A percentile compares a stretch with the other conserved stretches of the same genome.
phyloP scores from a whole-genome alignment of 2,113 vertebrate genomes.

The Ptilorrhoa leucosticta region DNA sequence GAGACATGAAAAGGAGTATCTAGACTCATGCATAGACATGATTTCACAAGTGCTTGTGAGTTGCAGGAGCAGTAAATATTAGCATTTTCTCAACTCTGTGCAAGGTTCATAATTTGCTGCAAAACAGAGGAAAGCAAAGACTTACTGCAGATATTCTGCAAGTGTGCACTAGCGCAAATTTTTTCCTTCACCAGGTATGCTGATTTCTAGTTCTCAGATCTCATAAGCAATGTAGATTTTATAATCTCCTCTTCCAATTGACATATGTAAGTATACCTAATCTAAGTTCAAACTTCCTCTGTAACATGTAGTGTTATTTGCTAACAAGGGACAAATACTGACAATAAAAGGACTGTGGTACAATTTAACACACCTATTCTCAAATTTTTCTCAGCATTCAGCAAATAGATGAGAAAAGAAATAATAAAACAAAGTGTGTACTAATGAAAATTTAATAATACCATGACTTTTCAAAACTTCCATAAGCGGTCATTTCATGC shows the following conservation, averaged over 20 bases:
- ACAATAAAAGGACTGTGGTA: neutral
- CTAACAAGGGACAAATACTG: neutral
- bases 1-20: neutral
- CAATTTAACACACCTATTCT: neutral
- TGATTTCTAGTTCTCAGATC: neutral
- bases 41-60: neutral
- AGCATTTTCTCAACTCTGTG: neutral
- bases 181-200: neutral
- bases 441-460: neutral
- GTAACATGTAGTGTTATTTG: neutral
- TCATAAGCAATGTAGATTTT: neutral
- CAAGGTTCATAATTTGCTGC: neutral
- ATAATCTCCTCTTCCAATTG: neutral
- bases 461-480: neutral
- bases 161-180: neutral
- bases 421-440: neutral
- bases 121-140: neutral
- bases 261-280: neutral
- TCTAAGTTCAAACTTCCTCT: neutral
- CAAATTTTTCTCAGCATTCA: neutral
- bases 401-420: neutral
- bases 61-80: neutral
- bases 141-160: neutral
- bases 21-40: neutral
- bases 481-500: neutral